These are phyloP conservation scores for Tetanocera ferruginea DNA, from an alignment of 2,888 invertebrate species.

Conservation along the genomic window DNA sequence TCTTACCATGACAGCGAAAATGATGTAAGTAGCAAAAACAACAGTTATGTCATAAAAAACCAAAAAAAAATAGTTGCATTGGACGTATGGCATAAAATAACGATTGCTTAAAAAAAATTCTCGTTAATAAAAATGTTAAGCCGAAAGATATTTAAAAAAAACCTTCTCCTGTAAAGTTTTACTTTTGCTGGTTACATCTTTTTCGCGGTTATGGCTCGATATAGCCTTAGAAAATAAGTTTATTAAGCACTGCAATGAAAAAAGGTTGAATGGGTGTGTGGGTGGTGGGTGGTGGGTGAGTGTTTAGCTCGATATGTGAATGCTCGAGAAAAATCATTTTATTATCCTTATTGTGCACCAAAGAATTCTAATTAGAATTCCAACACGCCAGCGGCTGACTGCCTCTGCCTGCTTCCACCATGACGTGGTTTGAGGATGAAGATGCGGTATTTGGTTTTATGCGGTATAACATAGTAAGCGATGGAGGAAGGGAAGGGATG, in stretches of 20 bases:
- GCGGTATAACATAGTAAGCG: not conserved
- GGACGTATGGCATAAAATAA: too few relatives aligned
- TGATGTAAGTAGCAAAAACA: too few relatives aligned
- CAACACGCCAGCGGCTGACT: conserved; percentile 31
- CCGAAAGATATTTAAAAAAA: too few relatives aligned
- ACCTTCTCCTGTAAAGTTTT: too few relatives aligned
- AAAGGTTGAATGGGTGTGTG: not conserved
- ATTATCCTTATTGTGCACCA: conserved; percentile 45
- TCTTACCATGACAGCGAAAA: too few relatives aligned
- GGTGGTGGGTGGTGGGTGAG: not conserved
- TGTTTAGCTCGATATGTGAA: not conserved
- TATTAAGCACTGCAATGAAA: conserved; percentile 18
- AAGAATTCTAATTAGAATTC: conserved; percentile 48
- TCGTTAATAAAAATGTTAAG: too few relatives aligned
- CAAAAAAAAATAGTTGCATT: too few relatives aligned
- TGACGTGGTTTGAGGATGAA: not conserved
- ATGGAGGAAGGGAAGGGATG: not conserved
- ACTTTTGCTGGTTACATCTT: too few relatives aligned
- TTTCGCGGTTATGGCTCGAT: too few relatives aligned
- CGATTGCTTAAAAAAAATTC: too few relatives aligned
- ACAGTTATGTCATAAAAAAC: too few relatives aligned
- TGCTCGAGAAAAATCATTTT: conserved; percentile 41
- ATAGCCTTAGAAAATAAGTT: conserved; percentile 29
- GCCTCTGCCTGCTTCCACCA: conserved; percentile 1
- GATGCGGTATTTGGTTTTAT: not conserved